These are phyloP conservation scores for Strigamia transsilvanica DNA, from an alignment of 2,888 invertebrate species.

Conservation along the genomic window DNA sequence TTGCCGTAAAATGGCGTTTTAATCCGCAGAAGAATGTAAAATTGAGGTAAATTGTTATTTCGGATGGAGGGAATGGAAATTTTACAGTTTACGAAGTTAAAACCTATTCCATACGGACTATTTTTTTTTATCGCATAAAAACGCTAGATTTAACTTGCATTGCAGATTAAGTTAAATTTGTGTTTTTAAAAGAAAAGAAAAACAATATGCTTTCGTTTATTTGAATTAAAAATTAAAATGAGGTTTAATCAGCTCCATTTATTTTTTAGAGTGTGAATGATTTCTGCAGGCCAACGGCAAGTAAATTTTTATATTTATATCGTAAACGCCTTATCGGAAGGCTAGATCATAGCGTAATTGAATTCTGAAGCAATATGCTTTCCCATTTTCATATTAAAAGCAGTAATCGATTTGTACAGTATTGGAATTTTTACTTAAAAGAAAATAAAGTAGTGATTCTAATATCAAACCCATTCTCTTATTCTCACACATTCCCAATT, in stretches of 20 bases:
- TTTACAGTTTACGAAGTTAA: constrained; percentile 26
- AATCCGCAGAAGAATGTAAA: constrained; percentile 25
- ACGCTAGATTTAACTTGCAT: constrained; percentile 20
- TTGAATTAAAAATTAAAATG: background rate
- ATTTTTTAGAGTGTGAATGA: background rate
- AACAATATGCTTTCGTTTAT: background rate
- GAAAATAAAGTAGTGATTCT: constrained; percentile 10
- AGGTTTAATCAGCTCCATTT: background rate
- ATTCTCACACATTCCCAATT: background rate
- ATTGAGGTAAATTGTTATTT: constrained; percentile 13
- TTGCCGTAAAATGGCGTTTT: constrained; percentile 11
- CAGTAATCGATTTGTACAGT: constrained; percentile 26
- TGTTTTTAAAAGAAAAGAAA: background rate
- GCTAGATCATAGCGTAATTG: constrained; percentile 5
- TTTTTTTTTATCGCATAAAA: background rate
- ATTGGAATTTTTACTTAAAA: constrained; percentile 20
- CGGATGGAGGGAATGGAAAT: constrained; percentile 6
- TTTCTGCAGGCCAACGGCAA: background rate
- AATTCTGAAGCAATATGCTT: constrained; percentile 14
- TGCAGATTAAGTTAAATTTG: constrained; percentile 11
- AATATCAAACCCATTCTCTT: background rate
- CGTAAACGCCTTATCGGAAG: constrained; percentile 30
- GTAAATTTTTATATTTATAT: constrained; percentile 17
- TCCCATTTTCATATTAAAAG: constrained; percentile 26
- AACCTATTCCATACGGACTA: constrained; percentile 10